phyloP scores from a whole-genome alignment of 2,888 invertebrate species.

The Deilephila porcellus region DNA sequence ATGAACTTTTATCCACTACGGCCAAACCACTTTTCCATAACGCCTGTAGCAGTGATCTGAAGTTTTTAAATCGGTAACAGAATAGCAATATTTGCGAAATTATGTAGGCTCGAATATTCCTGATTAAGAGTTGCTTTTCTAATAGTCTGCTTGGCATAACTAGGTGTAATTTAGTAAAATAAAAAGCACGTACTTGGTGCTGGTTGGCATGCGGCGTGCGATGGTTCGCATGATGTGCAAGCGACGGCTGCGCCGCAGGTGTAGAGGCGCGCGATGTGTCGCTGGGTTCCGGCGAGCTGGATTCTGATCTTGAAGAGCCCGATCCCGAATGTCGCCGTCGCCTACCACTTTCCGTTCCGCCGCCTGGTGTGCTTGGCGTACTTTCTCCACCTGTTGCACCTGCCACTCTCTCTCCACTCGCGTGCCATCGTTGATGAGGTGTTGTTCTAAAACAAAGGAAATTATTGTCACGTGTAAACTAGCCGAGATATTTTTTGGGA shows the following conservation, averaged over 20 bases:
- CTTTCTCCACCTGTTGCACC: constrained; percentile 56
- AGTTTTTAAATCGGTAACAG: constrained; percentile 5
- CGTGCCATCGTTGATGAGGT: constrained; percentile 78
- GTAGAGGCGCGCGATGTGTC: constrained; percentile 86
- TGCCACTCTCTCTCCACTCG: constrained; percentile 60
- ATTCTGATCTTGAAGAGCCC: constrained; percentile 80
- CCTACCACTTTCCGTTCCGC: constrained; percentile 72
- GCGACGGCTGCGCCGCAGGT: constrained; percentile 76
- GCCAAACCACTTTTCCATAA: constrained; percentile 34
- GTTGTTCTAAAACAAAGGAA: constrained; percentile 55
- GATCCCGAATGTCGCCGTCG: constrained; percentile 83
- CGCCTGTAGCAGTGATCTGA: constrained; percentile 30
- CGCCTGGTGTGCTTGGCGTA: constrained; percentile 78
- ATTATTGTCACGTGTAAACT: constrained; percentile 20
- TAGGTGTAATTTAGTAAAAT: not conserved
- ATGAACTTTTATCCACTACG: constrained; percentile 27
- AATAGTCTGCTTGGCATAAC: not conserved
- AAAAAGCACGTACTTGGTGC: constrained; percentile 59
- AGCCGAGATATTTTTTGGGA: too few relatives aligned
- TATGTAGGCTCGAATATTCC: not conserved
- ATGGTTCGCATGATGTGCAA: constrained; percentile 61
- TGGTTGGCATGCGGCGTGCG: constrained; percentile 61
- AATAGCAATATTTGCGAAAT: constrained; percentile 8
- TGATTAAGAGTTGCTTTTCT: not conserved
- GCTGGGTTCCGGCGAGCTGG: constrained; percentile 85